phyloP scores from a whole-genome alignment of 2,797 vertebrate species.

The Anabacerthia variegaticeps region DNA sequence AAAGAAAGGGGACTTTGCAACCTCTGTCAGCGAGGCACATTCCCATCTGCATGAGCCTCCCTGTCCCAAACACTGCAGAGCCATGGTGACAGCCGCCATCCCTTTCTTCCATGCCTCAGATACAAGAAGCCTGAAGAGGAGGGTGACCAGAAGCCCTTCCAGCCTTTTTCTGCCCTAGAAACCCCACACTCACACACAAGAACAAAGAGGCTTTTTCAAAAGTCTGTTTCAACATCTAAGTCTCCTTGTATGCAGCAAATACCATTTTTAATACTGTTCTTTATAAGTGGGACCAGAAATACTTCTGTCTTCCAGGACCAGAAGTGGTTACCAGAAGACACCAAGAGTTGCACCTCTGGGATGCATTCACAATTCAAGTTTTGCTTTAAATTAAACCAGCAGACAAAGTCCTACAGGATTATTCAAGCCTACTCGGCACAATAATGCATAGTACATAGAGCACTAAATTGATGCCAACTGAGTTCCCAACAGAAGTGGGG shows the following conservation, averaged over 20 bases:
- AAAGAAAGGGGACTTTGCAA: neutral
- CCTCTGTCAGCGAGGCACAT: neutral
- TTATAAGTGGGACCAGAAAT: neutral
- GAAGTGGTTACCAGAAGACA: constrained; percentile 11
- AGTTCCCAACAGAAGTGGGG: neutral
- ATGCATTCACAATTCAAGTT: neutral
- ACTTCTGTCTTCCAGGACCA: neutral
- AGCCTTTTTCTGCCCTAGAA: neutral
- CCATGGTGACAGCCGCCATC: neutral
- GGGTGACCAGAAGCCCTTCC: neutral
- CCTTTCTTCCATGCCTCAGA: neutral
- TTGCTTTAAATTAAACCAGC: neutral
- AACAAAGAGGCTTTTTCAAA: neutral
- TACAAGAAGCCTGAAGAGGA: neutral
- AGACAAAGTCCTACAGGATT: neutral
- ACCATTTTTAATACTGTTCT: neutral
- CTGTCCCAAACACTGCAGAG: neutral
- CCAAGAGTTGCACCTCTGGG: neutral
- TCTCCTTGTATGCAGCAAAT: neutral
- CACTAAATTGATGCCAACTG: neutral
- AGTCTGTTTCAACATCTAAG: neutral
- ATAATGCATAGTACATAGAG: neutral
- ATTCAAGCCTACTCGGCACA: neutral
- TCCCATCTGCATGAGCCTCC: neutral
- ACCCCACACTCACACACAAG: neutral